Conservation (phyloP, 2,113 vertebrate species). For the Panthera uncia region DNA sequence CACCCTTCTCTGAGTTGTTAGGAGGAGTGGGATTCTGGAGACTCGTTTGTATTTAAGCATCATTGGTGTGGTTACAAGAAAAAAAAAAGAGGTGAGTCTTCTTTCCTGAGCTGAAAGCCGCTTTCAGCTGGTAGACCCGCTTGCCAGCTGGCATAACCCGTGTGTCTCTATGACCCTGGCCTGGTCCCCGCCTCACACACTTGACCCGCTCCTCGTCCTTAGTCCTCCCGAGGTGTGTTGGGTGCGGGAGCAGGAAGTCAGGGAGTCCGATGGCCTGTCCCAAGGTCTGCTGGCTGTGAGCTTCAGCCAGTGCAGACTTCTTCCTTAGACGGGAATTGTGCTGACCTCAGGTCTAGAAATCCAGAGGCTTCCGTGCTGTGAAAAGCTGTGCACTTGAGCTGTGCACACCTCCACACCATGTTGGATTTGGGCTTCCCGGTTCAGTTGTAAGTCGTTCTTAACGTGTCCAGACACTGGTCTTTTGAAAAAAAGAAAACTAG, state of each 20-base stretch:
- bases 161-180: not conserved
- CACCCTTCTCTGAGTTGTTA: not conserved
- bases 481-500: not conserved
- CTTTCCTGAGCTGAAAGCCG: slow-evolving; percentile 24
- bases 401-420: fast-evolving
- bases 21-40: not conserved
- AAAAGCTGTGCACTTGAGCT: not conserved
- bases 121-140: not conserved
- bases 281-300: not conserved
- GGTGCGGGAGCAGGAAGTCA: not conserved
- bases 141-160: not conserved
- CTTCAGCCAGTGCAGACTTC: not conserved
- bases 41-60: not conserved
- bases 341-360: not conserved
- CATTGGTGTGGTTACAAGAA: not conserved
- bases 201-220: not conserved
- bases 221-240: not conserved
- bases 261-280: not conserved
- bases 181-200: not conserved
- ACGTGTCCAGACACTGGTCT: not conserved
- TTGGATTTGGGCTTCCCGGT: not conserved
- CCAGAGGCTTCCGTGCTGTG: not conserved
- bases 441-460: not conserved
- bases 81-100: not conserved
- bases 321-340: not conserved